Conservation (phyloP, 2,888 invertebrate genomes). For the Venustoraphidia nigricollis region DNA sequence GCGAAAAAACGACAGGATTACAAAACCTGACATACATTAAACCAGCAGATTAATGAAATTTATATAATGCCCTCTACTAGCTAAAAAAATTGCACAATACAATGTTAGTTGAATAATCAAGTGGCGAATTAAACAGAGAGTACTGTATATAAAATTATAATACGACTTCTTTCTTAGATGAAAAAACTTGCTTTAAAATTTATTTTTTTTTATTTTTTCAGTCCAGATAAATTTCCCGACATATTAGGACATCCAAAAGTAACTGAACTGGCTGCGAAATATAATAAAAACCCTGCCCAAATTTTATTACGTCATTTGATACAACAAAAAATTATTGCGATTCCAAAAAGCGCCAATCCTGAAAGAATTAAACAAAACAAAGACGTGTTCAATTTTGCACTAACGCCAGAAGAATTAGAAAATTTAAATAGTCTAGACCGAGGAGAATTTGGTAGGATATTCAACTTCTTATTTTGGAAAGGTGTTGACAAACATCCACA, state of each 20-base stretch:
- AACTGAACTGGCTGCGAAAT: slow-evolving; percentile 35
- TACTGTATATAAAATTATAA: too few relatives aligned
- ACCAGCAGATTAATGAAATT: too few relatives aligned
- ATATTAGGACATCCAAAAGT: slow-evolving; percentile 44
- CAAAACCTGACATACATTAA: too few relatives aligned
- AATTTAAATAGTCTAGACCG: slow-evolving; percentile 39
- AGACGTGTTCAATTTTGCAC: slow-evolving; percentile 46
- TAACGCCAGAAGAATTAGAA: slow-evolving; percentile 37
- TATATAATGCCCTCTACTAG: too few relatives aligned
- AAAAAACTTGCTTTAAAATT: too few relatives aligned
- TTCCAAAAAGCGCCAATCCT: slow-evolving; percentile 64
- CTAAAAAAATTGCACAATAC: too few relatives aligned
- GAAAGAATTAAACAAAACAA: slow-evolving; percentile 54
- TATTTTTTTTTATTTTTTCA: slow-evolving; percentile 22
- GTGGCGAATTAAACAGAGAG: too few relatives aligned
- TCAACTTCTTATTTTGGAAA: slow-evolving; percentile 49
- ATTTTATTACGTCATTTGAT: slow-evolving; percentile 52
- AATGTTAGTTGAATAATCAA: too few relatives aligned
- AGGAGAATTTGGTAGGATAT: slow-evolving; percentile 46
- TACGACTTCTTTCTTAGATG: too few relatives aligned
- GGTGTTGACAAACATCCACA: slow-evolving; percentile 53
- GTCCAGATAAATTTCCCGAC: slow-evolving; percentile 40
- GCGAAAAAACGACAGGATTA: too few relatives aligned
- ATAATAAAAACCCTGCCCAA: slow-evolving; percentile 52
- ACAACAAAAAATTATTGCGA: slow-evolving; percentile 50